A percentile compares a stretch with the other conserved stretches of the same genome.
phyloP scores from a whole-genome alignment of 2,797 vertebrate genomes.

The Luscinia megarhynchos region DNA sequence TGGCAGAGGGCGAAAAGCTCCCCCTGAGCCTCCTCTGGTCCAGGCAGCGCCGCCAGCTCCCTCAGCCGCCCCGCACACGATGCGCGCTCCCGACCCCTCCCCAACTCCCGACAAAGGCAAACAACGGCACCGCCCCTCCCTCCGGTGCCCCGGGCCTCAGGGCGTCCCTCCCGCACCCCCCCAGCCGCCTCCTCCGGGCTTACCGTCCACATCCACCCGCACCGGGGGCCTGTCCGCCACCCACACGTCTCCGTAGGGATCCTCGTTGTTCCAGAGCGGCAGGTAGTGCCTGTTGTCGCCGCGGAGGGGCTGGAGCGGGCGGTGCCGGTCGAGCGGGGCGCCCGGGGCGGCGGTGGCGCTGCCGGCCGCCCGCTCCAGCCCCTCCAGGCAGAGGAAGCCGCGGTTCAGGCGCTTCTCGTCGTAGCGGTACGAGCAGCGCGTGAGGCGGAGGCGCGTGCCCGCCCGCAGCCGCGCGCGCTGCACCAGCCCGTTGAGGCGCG shows the following conservation, averaged over 20 bases:
- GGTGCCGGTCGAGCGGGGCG: not conserved
- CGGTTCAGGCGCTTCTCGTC: constrained; percentile 81
- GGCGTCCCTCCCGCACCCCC: not conserved
- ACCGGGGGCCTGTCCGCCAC: constrained; percentile 18
- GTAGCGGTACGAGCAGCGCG: constrained; percentile 81
- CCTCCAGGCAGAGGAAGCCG: constrained; percentile 82
- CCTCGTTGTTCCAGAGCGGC: constrained; percentile 91
- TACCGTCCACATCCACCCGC: constrained; percentile 81
- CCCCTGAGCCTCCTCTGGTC: too few species aligned
- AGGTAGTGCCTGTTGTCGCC: constrained; percentile 84
- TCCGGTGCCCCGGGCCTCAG: not conserved
- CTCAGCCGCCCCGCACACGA: not conserved
- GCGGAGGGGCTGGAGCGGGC: constrained; percentile 73
- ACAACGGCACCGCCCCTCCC: fast-evolving
- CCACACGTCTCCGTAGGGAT: constrained; percentile 88
- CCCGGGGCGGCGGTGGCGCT: fast-evolving
- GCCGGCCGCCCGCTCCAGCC: not conserved
- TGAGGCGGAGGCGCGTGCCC: constrained; percentile 77
- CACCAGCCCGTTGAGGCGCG: constrained; percentile 78
- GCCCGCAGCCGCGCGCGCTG: constrained; percentile 80
- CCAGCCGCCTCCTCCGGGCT: constrained; percentile 39
- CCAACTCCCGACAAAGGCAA: not conserved
- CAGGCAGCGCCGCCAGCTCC: not conserved
- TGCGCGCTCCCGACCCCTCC: not conserved
- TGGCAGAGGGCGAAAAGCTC: fast-evolving